These are phyloP conservation scores for Phaedon cochleariae DNA, from an alignment of 2,888 invertebrate genomes.

Conservation along the genomic window DNA sequence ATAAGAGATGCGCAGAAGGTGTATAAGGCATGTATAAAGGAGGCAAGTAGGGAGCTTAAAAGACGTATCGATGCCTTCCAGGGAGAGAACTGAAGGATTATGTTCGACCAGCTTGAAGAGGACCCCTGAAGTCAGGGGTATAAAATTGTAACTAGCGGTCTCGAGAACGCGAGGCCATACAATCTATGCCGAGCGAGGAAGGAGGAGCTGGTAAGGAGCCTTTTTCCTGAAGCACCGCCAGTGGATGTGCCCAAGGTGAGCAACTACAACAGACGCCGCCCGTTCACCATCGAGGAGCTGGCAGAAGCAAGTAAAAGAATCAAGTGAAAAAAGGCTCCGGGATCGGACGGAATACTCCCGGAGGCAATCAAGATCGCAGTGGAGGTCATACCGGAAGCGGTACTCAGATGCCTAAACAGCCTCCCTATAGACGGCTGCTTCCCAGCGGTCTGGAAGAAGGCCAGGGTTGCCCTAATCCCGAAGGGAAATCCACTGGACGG, in stretches of 20 bases:
- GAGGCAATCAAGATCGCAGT: background rate
- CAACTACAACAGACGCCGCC: slow-evolving; percentile 7
- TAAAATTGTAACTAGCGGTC: no score
- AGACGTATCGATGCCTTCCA: background rate
- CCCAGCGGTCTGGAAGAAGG: no score
- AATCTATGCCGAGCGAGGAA: no score
- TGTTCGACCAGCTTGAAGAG: slow-evolving; percentile 4
- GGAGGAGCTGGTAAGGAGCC: no score
- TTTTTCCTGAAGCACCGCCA: background rate
- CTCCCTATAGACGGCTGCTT: no score
- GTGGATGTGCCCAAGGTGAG: background rate
- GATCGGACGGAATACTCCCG: background rate
- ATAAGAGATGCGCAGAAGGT: background rate
- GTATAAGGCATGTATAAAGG: background rate
- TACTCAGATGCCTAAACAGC: no score
- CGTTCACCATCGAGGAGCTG: slow-evolving; percentile 5
- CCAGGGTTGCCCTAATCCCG: no score
- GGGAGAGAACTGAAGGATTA: background rate
- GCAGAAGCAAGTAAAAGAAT: background rate
- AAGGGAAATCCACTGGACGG: no score
- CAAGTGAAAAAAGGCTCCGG: background rate
- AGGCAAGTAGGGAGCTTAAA: background rate
- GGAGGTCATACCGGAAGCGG: no score
- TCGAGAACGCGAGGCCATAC: no score
- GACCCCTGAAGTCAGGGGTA: slow-evolving; percentile 5